Percentiles rank a stretch among this genome's conserved stretches.
Conservation (phyloP, 2,888 invertebrate species). For the Tanaodytes sp. region DNA sequence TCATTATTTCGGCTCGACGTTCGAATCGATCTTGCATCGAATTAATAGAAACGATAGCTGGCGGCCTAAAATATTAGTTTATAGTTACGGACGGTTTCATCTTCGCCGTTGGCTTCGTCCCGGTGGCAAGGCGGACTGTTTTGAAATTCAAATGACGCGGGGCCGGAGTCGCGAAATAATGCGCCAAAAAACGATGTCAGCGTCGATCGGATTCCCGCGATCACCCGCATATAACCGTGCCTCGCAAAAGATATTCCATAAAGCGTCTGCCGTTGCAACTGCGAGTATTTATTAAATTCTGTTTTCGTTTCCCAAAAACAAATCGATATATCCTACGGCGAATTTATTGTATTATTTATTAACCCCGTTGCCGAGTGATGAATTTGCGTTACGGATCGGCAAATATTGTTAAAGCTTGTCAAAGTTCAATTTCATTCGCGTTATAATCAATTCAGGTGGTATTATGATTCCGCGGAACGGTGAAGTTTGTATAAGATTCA, state of each 20-base stretch:
- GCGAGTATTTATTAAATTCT: conserved; percentile 51
- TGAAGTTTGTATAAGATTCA: too few relatives aligned
- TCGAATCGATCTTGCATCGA: conserved; percentile 17
- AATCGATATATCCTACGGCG: conserved; percentile 44
- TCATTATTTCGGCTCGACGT: conserved; percentile 3
- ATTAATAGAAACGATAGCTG: conserved; percentile 12
- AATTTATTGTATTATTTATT: conserved; percentile 45
- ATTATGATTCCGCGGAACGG: too few relatives aligned
- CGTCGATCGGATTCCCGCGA: conserved; percentile 51
- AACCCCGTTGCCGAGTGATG: too few relatives aligned
- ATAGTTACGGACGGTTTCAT: conserved; percentile 46
- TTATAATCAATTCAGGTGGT: conserved; percentile 20
- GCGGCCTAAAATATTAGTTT: conserved; percentile 60
- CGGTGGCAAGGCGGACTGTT: conserved; percentile 61
- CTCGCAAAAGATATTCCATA: conserved; percentile 49
- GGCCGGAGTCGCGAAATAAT: conserved; percentile 49
- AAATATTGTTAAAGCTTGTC: conserved; percentile 34
- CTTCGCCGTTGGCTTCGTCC: conserved; percentile 38
- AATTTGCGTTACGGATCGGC: too few relatives aligned
- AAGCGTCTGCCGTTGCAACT: conserved; percentile 46
- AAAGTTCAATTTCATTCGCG: conserved; percentile 23
- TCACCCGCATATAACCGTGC: conserved; percentile 42
- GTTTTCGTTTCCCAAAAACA: conserved; percentile 52
- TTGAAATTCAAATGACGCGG: conserved; percentile 64
- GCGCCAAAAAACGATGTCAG: conserved; percentile 50